Base-by-base conservation (phyloP, 1,140 invertebrate genomes). In the Gonatopus flavifemur region DNA sequence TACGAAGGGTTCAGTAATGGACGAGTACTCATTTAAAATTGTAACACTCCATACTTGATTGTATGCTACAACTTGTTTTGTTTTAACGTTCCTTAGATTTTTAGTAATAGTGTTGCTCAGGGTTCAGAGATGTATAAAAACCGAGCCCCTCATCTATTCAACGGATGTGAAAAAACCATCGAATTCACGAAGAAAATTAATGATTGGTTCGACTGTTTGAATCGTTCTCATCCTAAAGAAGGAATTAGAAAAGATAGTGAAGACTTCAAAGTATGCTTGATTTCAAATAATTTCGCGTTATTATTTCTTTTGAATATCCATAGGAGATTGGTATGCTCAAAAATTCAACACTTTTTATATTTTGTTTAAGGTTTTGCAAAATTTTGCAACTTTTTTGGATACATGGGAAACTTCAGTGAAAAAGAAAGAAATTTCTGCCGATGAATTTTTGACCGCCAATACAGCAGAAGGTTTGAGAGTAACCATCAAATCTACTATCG, bases 201-300 rank as follows among this genome's bases (percentile, higher is more conserved):
- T 16, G 49, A 55, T 20, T 49, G 55, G 43, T 59, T 62, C 22
- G 55, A 59, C 45, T 52, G 55, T 0, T 15, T 62, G 9, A 62
- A 62, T 33, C 21, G 49, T 0, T 53, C 55, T 36, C 49, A 48
- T 24, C 42, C 50, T 8, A 58, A 58, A 15, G 19, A 62, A 53
- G 55, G 59, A 7, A 15, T 62, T n/a, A 54, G 36, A 9, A 40
- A 47, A n/a, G 15, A 44, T 3, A 15, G 30, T 31, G 31, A 50
- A 3, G 47, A 55, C 45, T 47, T 47, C 33, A 24, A 62, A 44
- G 59, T 57, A 41, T 20, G 24, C 20, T 15, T 15, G n/a, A 15
- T 13, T 24, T 28, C 4, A n/a, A n/a, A n/a, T n/a, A n/a, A n/a
- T n/a, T n/a, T n/a, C n/a, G n/a, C n/a, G n/a, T n/a, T n/a, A n/a